A percentile compares a stretch with the other conserved stretches of the same genome.
phyloP scores from a whole-genome alignment of 2,888 invertebrate species.

The Conchocele bisecta region DNA sequence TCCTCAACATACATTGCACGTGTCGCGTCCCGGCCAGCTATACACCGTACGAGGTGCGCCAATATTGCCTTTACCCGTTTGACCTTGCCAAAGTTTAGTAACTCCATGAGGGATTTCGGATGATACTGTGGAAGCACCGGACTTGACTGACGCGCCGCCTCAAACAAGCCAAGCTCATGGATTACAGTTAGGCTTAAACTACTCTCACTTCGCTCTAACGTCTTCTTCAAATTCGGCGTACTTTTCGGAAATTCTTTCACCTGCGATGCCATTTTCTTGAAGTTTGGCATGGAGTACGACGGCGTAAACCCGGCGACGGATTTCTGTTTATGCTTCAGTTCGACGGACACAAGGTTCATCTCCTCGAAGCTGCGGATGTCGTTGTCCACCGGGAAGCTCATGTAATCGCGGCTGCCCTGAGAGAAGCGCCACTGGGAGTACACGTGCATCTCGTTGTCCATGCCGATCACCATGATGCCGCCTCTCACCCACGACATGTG shows the following conservation, averaged over 20 bases:
- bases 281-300: conserved; percentile 73
- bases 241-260: conserved; percentile 42
- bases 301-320: conserved; percentile 70
- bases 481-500: conserved; percentile 99
- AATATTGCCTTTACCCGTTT: conserved; percentile 99
- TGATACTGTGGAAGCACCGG: conserved; percentile 99
- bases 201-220: conserved; percentile 73
- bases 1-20: conserved; percentile 60
- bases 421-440: conserved; percentile 94
- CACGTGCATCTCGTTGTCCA: conserved; percentile 99
- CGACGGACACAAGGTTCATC: conserved; percentile 49
- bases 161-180: conserved; percentile 88
- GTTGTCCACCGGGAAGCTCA: conserved; percentile 35
- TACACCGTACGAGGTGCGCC: conserved; percentile 94
- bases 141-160: conserved; percentile 97
- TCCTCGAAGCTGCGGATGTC: conserved; percentile 51
- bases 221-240: conserved; percentile 46
- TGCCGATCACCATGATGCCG: conserved; percentile 98
- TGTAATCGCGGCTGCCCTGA: conserved; percentile 39
- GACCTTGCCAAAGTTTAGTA: conserved; percentile 97
- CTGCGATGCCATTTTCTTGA: conserved; percentile 60
- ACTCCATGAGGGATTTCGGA: conserved; percentile 98
- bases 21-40: conserved; percentile 76
- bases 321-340: conserved; percentile 54
- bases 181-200: conserved; percentile 74